Evolutionary conservation across 2,888 invertebrate species (phyloP).

Genomic region (Philopedon plagiatum): DNA sequence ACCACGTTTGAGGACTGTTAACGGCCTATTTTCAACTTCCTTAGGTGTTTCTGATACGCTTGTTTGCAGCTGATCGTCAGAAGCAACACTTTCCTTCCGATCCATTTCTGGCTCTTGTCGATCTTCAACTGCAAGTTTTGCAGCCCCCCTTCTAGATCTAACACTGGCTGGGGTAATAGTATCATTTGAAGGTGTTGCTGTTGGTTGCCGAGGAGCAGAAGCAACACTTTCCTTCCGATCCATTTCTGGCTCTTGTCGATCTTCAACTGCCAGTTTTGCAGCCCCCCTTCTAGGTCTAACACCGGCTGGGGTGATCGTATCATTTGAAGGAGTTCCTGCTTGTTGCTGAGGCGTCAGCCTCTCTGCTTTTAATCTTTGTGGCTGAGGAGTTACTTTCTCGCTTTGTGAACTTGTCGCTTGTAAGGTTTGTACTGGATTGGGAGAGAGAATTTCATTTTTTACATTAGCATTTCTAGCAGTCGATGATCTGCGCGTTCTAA

Average conservation of each 20-base stretch:
- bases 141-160: neutral
- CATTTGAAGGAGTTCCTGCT: neutral
- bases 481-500: neutral
- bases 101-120: neutral
- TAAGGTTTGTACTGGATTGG: neutral
- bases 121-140: neutral
- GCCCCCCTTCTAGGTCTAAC: neutral
- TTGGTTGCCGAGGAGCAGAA: neutral
- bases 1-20: neutral
- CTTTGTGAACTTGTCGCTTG: neutral
- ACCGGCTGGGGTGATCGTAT: neutral
- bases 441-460: neutral
- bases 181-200: neutral
- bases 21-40: neutral
- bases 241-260: neutral
- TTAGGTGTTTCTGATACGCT: neutral
- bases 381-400: constrained; percentile 1
- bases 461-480: neutral
- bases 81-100: neutral
- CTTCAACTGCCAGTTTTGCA: neutral
- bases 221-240: neutral
- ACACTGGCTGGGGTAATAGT: neutral
- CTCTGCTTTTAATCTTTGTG: neutral
- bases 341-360: neutral
- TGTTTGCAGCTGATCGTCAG: neutral